phyloP scores from a whole-genome alignment of 1,140 invertebrate genomes.

The Metaphire vulgaris region DNA sequence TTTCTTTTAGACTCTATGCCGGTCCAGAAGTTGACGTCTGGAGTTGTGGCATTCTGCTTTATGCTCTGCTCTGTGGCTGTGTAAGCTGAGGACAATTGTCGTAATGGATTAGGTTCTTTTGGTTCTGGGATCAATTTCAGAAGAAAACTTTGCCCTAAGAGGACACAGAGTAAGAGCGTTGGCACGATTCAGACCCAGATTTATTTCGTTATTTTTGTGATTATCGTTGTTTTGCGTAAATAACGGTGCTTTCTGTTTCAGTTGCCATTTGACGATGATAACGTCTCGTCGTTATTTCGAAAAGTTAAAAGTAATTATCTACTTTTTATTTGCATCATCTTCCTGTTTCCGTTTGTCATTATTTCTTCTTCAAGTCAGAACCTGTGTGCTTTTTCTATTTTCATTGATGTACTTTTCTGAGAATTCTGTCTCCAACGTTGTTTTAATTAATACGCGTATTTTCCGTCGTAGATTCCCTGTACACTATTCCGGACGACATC shows the following conservation, averaged over 20 bases:
- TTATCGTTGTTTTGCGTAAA: too few species aligned
- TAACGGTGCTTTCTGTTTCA: slow-evolving; percentile 29
- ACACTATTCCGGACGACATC: slow-evolving; percentile 95
- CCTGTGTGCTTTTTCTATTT: neutral
- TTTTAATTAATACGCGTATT: too few species aligned
- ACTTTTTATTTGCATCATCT: neutral
- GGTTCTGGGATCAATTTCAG: too few species aligned
- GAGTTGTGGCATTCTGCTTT: slow-evolving; percentile 99
- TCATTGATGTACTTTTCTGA: too few species aligned
- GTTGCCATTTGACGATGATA: slow-evolving; percentile 95
- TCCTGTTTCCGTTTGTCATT: neutral
- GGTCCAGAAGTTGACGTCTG: slow-evolving; percentile 96
- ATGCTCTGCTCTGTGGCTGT: slow-evolving; percentile 86
- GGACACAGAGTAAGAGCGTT: too few species aligned
- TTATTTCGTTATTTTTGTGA: neutral
- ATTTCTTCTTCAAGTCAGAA: neutral
- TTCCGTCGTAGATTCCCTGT: slow-evolving; percentile 52
- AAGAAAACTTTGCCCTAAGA: too few species aligned
- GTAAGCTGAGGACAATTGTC: too few species aligned
- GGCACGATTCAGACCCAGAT: too few species aligned
- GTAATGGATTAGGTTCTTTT: too few species aligned
- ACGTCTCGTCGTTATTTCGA: slow-evolving; percentile 92
- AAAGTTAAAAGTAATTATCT: slow-evolving; percentile 78
- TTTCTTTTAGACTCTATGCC: slow-evolving; percentile 68
- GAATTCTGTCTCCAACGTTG: too few species aligned